Evolutionary conservation across 2,888 invertebrate genomes (phyloP).

Genomic region (Bembecia ichneumoniformis): DNA sequence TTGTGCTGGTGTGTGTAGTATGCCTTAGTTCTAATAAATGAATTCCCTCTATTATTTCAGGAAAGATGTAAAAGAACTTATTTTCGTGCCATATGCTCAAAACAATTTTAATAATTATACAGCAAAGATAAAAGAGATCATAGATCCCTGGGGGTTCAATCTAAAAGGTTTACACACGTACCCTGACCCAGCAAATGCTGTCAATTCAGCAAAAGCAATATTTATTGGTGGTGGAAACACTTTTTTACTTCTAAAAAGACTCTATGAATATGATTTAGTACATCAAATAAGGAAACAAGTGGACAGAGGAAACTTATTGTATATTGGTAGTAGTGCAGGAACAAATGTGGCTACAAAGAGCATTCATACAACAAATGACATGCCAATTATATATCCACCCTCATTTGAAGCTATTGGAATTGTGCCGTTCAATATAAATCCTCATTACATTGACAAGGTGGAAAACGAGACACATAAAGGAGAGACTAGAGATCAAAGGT

Average conservation of each 20-base stretch:
- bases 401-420: conserved; percentile 78
- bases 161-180: conserved; percentile 78
- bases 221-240: conserved; percentile 89
- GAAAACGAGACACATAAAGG: conserved; percentile 78
- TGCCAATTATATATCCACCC: conserved; percentile 87
- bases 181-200: conserved; percentile 67
- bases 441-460: conserved; percentile 82
- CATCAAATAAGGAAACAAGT: conserved; percentile 75
- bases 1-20: too few species aligned
- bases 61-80: conserved; percentile 73
- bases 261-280: conserved; percentile 79
- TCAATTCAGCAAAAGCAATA: conserved; percentile 76
- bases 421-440: conserved; percentile 88
- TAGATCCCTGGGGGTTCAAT: conserved; percentile 76
- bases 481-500: conserved; percentile 83
- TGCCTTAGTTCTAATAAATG: neutral
- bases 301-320: conserved; percentile 75
- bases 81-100: conserved; percentile 84
- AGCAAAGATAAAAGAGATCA: conserved; percentile 67
- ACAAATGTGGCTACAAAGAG: conserved; percentile 86
- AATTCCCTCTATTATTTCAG: conserved; percentile 49
- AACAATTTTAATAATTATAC: conserved; percentile 78
- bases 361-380: conserved; percentile 89
- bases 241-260: conserved; percentile 78
- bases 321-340: conserved; percentile 86